These are phyloP conservation scores for Frieseomelitta varia DNA, from an alignment of 1,140 invertebrate species.

Conservation along the genomic window DNA sequence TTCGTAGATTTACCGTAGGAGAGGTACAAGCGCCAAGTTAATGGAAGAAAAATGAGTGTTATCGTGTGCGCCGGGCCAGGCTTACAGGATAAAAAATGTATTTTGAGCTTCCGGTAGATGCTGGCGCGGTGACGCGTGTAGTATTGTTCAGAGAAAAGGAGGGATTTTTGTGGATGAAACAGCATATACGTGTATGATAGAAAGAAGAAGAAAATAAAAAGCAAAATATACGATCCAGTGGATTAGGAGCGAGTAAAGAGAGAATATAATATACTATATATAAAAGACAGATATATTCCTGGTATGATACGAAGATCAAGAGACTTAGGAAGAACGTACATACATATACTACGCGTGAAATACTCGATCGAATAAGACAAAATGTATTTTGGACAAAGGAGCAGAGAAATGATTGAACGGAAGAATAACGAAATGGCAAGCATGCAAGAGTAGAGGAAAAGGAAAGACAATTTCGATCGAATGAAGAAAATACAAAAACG, in stretches of 20 bases:
- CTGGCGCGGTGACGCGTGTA: background rate
- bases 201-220: background rate
- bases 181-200: background rate
- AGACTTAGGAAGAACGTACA: too few relatives aligned
- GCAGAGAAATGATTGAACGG: too few relatives aligned
- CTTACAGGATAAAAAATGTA: constrained; percentile 7
- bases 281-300: background rate
- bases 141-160: background rate
- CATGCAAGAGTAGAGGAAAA: too few relatives aligned
- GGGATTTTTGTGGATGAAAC: background rate
- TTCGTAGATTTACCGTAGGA: background rate
- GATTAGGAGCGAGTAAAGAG: background rate
- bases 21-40: background rate
- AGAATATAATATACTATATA: background rate
- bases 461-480: background rate
- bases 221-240: background rate
- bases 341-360: background rate
- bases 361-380: background rate
- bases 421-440: too few relatives aligned
- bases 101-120: background rate
- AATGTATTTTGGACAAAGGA: too few relatives aligned
- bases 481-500: background rate
- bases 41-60: background rate
- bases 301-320: background rate
- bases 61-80: background rate